phyloP scores from a whole-genome alignment of 2,888 invertebrate species.

The Caenorhabditis sp. region DNA sequence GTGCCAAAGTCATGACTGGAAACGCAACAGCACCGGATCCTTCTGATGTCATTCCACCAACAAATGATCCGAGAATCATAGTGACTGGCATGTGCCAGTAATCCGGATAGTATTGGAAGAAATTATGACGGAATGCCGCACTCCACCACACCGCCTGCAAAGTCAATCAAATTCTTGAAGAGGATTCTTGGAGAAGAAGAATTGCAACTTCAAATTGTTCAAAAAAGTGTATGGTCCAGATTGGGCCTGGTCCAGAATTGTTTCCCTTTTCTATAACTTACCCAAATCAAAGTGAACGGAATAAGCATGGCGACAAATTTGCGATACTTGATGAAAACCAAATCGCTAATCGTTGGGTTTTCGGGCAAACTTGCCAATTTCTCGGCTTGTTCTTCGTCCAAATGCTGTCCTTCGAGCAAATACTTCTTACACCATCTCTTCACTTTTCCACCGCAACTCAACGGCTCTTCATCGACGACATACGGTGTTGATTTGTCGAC shows the following conservation, averaged over 20 bases:
- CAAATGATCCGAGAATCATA: conserved; percentile 69
- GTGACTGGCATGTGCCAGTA: conserved; percentile 70
- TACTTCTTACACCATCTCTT: conserved; percentile 52
- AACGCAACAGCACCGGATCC: conserved; percentile 68
- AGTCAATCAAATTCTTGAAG: no score
- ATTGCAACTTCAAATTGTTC: no score
- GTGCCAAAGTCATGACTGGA: conserved; percentile 67
- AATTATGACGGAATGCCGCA: conserved; percentile 60
- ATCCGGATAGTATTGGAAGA: conserved; percentile 62
- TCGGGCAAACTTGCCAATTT: conserved; percentile 44
- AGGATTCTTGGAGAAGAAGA: no score
- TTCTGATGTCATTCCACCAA: conserved; percentile 68
- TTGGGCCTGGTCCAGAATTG: no score
- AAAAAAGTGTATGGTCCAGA: no score
- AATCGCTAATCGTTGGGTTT: conserved; percentile 48
- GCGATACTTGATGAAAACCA: conserved; percentile 55
- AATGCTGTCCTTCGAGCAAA: conserved; percentile 55
- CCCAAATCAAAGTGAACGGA: conserved; percentile 58
- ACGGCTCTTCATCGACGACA: conserved; percentile 32
- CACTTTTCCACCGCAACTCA: conserved; percentile 40
- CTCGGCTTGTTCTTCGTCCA: conserved; percentile 50
- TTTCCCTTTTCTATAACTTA: no score
- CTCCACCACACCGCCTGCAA: conserved; percentile 66
- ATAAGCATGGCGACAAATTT: conserved; percentile 59
- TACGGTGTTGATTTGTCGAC: conserved; percentile 33